Conservation (phyloP, 2,888 invertebrate genomes). For the Opisthograptis luteolata region DNA sequence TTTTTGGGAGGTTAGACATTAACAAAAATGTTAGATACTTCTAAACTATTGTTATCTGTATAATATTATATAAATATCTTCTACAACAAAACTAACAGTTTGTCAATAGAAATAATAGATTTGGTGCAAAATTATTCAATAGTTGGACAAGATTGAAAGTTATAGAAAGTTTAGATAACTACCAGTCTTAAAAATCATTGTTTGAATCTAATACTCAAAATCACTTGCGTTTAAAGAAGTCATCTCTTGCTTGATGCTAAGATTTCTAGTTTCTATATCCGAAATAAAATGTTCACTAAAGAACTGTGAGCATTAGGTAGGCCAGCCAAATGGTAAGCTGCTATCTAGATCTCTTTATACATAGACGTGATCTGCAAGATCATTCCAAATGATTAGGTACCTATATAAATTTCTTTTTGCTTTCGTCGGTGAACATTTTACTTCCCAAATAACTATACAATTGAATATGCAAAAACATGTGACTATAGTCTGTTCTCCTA, state of each 20-base stretch:
- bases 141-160: conserved; percentile 32
- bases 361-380: too few species aligned
- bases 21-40: conserved; percentile 48
- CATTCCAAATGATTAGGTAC: too few species aligned
- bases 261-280: too few species aligned
- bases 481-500: neutral
- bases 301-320: too few species aligned
- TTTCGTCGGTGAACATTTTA: neutral
- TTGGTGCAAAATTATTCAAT: conserved; percentile 35
- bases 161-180: conserved; percentile 35
- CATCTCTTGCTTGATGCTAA: neutral
- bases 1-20: conserved; percentile 44
- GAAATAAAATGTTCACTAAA: neutral
- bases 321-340: too few species aligned
- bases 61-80: conserved; percentile 28
- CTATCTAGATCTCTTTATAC: too few species aligned
- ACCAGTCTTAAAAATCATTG: conserved; percentile 13
- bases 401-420: neutral
- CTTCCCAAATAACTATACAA: neutral
- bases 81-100: conserved; percentile 46
- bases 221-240: conserved; percentile 2
- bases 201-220: too few species aligned
- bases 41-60: conserved; percentile 39
- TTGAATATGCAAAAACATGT: conserved; percentile 1
- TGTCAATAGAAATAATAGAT: conserved; percentile 27